Evolutionary conservation across 2,113 vertebrate genomes (phyloP), one percentile per base, ranked within the genome.

Genomic region (Lasiurus borealis): DNA sequence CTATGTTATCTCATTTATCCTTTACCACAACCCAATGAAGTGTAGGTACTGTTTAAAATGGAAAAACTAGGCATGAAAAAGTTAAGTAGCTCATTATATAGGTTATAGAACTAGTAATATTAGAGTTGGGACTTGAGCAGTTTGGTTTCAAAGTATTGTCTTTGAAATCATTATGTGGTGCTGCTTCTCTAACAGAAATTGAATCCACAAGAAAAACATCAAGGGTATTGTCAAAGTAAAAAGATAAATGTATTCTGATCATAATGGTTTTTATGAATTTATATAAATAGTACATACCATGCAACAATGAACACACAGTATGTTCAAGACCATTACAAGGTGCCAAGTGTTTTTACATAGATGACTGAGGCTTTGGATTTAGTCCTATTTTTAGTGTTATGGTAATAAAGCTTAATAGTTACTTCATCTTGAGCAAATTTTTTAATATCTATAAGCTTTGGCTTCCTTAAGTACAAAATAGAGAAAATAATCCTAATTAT

Each of bases 381-480:
- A 59, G 29, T 69, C 46, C 7, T 76, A 6, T 59, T 76, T 50
- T 81, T 73, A 82, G 59, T 85, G 48, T 18, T 72, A 50, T 3
- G 27, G 5, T 59, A 31, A 82, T 0, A 78, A 21, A 77, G 9
- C 46, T 82, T 82, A 88, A 64, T 16, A 73, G n/a, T 73, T 77
- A 94, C 11, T 50, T 91, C 44, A 83, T 44, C 57, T 85, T 48
- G 19, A 83, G 18, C 44, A 85, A 96, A 10, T 62, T 64, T 64
- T 66, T 89, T 77, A 27, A 31, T 73, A 57, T 71, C 19, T 68
- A 5, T 90, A 96, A 86, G 21, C 21, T 19, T 81, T 91, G 19
- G 52, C 27, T 91, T 91, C 85, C 48, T 88, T 4, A 77, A 77
- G 19, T 77, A 85, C 34, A 91, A 90, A 94, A 57, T 10, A 89